A percentile compares a stretch with the other conserved stretches of the same genome.
phyloP scores from a whole-genome alignment of 1,140 invertebrate genomes.

The Pissodes strobi region DNA sequence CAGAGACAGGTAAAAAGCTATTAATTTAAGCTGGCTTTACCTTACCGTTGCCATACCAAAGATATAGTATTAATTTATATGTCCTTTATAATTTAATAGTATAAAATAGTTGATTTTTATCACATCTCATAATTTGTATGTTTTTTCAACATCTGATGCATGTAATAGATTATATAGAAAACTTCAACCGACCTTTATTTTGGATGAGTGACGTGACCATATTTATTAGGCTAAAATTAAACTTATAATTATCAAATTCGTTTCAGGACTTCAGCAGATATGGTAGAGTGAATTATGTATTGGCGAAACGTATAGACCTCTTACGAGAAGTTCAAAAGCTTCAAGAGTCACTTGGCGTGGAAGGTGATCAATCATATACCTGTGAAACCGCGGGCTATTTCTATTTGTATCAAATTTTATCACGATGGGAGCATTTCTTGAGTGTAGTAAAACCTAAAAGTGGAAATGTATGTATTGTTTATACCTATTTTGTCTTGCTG shows the following conservation, averaged over 20 bases:
- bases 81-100: no score
- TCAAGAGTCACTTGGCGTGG: conserved; percentile 81
- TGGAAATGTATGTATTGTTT: conserved; percentile 50
- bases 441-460: conserved; percentile 63
- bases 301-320: conserved; percentile 90
- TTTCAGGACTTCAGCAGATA: conserved; percentile 66
- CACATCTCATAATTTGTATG: no score
- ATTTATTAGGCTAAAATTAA: background rate
- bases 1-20: no score
- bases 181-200: no score
- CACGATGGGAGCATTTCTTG: conserved; percentile 90
- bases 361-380: conserved; percentile 93
- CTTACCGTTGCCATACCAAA: no score
- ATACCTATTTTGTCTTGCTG: no score
- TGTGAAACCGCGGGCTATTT: conserved; percentile 98
- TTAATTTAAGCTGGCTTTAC: no score
- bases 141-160: no score
- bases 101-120: no score
- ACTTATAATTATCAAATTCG: background rate
- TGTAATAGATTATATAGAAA: no score
- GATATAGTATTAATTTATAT: no score
- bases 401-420: conserved; percentile 83
- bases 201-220: no score
- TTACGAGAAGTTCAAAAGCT: conserved; percentile 88
- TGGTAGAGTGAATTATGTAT: conserved; percentile 97